Percentiles rank a stretch among this genome's conserved stretches.
These are phyloP conservation scores for Actinernus sp. DNA, from an alignment of 92 coral and sea anemone species.

Conservation along the genomic window DNA sequence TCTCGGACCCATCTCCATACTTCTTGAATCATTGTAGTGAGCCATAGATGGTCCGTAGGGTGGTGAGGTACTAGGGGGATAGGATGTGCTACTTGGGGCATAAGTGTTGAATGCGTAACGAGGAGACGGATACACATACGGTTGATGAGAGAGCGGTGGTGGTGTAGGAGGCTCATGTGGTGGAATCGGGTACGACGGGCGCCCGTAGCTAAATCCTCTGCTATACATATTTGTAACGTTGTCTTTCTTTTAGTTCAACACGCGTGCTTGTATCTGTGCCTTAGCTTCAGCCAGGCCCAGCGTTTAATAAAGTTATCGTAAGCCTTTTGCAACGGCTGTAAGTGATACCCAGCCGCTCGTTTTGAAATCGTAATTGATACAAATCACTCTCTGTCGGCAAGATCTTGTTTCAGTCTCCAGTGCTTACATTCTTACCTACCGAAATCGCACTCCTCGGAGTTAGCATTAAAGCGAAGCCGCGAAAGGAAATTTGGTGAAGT, in stretches of 20 bases:
- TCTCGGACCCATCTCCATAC: slow-evolving; percentile 68
- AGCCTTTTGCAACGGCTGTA: slow-evolving; percentile 72
- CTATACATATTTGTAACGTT: slow-evolving; percentile 52
- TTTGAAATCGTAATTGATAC: slow-evolving; percentile 87
- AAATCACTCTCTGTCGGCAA: slow-evolving; percentile 80
- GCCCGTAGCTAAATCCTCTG: slow-evolving; percentile 69
- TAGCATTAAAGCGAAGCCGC: too few species aligned
- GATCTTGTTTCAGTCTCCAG: slow-evolving; percentile 42
- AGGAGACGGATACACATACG: slow-evolving; percentile 76
- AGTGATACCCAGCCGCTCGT: slow-evolving; percentile 84
- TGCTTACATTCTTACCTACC: too few species aligned
- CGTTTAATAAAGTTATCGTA: slow-evolving; percentile 62
- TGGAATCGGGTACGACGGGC: slow-evolving; percentile 71
- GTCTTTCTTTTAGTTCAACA: neutral
- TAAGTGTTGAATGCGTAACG: slow-evolving; percentile 73
- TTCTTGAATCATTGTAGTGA: slow-evolving; percentile 77
- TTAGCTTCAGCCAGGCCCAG: neutral
- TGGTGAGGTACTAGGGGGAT: slow-evolving; percentile 69
- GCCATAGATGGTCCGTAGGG: slow-evolving; percentile 48
- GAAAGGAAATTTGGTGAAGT: neutral
- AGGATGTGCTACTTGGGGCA: slow-evolving; percentile 54
- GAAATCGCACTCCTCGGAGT: too few species aligned
- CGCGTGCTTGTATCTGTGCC: neutral
- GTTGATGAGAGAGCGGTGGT: slow-evolving; percentile 88
- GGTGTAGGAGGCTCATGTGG: slow-evolving; percentile 79